A percentile compares a stretch with the other conserved stretches of the same genome.
Conservation (phyloP, 2,113 vertebrate species). For the Crotalus viridis region DNA sequence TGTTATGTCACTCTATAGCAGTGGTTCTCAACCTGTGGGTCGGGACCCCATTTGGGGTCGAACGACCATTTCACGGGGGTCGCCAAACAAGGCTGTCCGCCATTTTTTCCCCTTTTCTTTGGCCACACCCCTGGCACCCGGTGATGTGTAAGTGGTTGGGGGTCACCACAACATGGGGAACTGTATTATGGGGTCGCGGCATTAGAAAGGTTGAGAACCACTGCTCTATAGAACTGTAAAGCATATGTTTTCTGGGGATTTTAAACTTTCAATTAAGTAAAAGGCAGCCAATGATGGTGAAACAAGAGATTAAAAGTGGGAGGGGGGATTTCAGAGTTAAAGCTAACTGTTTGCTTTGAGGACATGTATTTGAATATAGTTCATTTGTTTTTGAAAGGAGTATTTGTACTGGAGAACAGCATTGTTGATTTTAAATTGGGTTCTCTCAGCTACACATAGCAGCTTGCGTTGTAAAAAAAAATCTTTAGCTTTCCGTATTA, state of each 20-base stretch:
- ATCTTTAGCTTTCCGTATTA: not conserved
- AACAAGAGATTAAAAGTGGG: not conserved
- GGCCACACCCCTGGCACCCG: too few species aligned
- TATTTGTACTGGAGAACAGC: not conserved
- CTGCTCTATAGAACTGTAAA: slow-evolving; percentile 29
- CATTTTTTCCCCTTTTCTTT: too few species aligned
- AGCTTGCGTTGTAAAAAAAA: not conserved
- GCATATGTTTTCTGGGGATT: slow-evolving; percentile 21
- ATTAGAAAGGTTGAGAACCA: too few species aligned
- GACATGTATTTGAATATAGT: not conserved
- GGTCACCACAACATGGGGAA: too few species aligned
- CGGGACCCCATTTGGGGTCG: too few species aligned
- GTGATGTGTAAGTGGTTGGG: too few species aligned
- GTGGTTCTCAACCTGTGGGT: too few species aligned
- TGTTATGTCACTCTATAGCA: slow-evolving; percentile 24
- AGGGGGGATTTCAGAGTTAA: not conserved
- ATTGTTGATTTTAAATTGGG: not conserved
- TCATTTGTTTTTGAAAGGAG: not conserved
- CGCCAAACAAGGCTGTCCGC: too few species aligned
- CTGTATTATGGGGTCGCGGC: too few species aligned
- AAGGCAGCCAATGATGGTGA: not conserved
- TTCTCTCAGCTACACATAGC: not conserved
- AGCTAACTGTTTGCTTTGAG: not conserved
- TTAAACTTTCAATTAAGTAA: slow-evolving; percentile 30
- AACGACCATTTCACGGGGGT: too few species aligned